phyloP scores from a whole-genome alignment of 2,113 vertebrate species.

The Tursiops truncatus region DNA sequence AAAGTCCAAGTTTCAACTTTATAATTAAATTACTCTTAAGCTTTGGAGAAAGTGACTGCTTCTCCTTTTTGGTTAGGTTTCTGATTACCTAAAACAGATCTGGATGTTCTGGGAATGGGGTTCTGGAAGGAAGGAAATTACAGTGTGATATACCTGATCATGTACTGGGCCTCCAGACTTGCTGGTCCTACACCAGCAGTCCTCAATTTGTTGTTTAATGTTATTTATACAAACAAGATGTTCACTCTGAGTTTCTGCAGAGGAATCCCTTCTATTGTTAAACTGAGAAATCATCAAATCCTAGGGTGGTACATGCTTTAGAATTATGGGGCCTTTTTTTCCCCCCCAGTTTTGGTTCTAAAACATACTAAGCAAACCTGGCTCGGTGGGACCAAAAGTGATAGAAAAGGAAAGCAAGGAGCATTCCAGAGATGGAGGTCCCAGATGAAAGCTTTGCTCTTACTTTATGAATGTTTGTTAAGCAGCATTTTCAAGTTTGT shows the following conservation, averaged over 20 bases:
- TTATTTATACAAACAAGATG: neutral
- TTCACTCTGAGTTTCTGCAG: neutral
- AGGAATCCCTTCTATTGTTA: neutral
- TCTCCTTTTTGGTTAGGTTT: neutral
- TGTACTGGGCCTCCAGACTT: neutral
- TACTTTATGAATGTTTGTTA: conserved; percentile 44
- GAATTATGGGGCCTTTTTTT: neutral
- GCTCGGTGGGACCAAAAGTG: neutral
- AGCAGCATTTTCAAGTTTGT: conserved; percentile 55
- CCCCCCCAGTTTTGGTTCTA: neutral
- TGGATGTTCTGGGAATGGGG: accelerated
- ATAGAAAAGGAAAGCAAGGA: neutral
- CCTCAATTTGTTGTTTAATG: neutral
- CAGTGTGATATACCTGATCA: neutral
- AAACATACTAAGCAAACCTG: neutral
- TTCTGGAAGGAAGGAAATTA: neutral
- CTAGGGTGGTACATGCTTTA: neutral
- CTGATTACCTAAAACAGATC: neutral
- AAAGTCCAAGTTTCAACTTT: neutral
- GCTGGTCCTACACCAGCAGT: neutral
- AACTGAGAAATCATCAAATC: neutral
- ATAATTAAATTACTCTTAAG: neutral
- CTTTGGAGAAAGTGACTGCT: neutral
- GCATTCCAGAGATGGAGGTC: neutral
- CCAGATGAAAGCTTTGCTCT: conserved; percentile 24